phyloP scores from a whole-genome alignment of 2,113 vertebrate genomes.

The Prietella phreatophila region DNA sequence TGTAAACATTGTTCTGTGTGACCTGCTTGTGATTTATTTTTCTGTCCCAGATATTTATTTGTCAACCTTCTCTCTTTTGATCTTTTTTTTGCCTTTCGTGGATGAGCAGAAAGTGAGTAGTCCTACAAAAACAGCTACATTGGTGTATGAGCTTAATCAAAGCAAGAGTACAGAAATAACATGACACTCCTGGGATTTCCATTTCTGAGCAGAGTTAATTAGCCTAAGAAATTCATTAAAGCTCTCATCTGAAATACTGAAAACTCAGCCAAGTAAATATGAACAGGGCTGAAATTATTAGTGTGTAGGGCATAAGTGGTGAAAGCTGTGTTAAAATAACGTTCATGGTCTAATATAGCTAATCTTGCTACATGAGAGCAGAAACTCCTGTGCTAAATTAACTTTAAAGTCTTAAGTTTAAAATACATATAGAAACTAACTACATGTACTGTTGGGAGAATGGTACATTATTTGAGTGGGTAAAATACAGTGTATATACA shows the following conservation, averaged over 20 bases:
- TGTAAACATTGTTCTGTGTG: constrained; percentile 37
- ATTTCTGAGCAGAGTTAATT: constrained; percentile 32
- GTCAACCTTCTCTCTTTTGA: constrained; percentile 47
- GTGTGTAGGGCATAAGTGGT: background rate
- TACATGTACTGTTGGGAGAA: background rate
- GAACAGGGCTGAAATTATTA: constrained; percentile 27
- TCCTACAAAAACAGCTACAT: background rate
- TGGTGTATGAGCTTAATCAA: constrained; percentile 4
- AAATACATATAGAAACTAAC: background rate
- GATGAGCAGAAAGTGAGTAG: constrained; percentile 69
- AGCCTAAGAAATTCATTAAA: constrained; percentile 16
- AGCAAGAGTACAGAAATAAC: constrained; percentile 17
- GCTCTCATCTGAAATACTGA: constrained; percentile 8
- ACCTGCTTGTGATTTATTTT: constrained; percentile 9
- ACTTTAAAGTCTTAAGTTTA: too few relatives aligned
- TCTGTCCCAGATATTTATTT: constrained; percentile 34
- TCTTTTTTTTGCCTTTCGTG: constrained; percentile 54
- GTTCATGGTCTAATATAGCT: background rate
- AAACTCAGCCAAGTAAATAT: constrained; percentile 5
- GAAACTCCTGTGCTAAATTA: background rate
- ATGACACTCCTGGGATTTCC: constrained; percentile 16
- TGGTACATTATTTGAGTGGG: background rate
- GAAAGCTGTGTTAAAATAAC: constrained; percentile 18
- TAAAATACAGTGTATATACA: background rate
- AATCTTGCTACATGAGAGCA: background rate